Evolutionary conservation across 2,888 invertebrate species (phyloP).

Genomic region (Oligia strigilis): DNA sequence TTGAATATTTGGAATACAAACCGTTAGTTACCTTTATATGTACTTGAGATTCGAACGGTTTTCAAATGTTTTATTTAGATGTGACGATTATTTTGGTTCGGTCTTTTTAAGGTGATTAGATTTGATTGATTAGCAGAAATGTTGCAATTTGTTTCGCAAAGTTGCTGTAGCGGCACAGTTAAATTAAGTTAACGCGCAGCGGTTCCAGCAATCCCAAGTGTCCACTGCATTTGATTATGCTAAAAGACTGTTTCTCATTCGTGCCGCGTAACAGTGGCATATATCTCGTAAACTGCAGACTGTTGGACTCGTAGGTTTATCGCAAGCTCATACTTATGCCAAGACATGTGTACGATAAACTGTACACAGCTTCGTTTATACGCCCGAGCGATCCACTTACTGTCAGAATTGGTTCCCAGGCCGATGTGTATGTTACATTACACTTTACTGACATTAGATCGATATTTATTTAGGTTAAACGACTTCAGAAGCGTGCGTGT

Average conservation of each 20-base stretch:
- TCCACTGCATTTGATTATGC: slow-evolving; percentile 6
- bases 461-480: slow-evolving; percentile 51
- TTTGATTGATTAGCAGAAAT: slow-evolving; percentile 6
- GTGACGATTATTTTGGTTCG: neutral
- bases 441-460: slow-evolving; percentile 29
- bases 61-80: slow-evolving; percentile 5
- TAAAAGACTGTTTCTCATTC: slow-evolving; percentile 11
- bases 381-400: slow-evolving; percentile 21
- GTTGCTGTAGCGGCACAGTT: neutral
- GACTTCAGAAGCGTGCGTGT: slow-evolving; percentile 39
- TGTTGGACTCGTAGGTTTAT: slow-evolving; percentile 30
- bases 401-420: slow-evolving; percentile 20
- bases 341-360: slow-evolving; percentile 40
- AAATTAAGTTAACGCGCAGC: neutral
- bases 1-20: slow-evolving; percentile 34
- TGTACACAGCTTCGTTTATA: slow-evolving; percentile 27
- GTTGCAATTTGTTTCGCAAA: neutral
- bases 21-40: slow-evolving; percentile 37
- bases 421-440: slow-evolving; percentile 21
- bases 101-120: neutral
- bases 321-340: slow-evolving; percentile 16
- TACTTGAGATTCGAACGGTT: slow-evolving; percentile 16
- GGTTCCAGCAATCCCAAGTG: neutral
- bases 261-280: slow-evolving; percentile 3
- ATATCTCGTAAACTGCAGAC: slow-evolving; percentile 27